Percentiles rank a stretch among this genome's conserved stretches.
Evolutionary conservation across 2,797 vertebrate genomes (phyloP).

Genomic region (Malacoctenus gilli): DNA sequence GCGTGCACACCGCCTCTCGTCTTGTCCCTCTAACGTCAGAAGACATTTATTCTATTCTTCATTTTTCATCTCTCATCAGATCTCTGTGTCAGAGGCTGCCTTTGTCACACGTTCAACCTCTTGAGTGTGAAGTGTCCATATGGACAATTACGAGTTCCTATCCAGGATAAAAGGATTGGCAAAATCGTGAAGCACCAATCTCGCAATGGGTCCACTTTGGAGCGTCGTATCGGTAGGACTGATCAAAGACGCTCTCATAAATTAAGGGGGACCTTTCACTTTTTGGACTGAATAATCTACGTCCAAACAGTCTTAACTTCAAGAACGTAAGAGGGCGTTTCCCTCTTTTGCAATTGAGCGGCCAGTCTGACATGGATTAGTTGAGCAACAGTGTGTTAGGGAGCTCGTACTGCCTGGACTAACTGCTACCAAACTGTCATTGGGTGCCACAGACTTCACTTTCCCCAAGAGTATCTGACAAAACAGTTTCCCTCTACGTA

Average conservation of each 20-base stretch:
- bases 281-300: constrained; percentile 9
- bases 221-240: background rate
- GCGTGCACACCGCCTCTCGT: constrained; percentile 11
- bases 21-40: constrained; percentile 13
- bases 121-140: constrained; percentile 15
- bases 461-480: constrained; percentile 73
- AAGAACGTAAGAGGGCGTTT: too few species aligned
- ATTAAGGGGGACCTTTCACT: constrained; percentile 27
- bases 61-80: constrained; percentile 22
- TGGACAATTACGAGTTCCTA: constrained; percentile 12
- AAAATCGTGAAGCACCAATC: constrained; percentile 18
- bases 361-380: constrained; percentile 3
- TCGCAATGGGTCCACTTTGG: constrained; percentile 17
- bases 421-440: constrained; percentile 67
- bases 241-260: constrained; percentile 24
- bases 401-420: constrained; percentile 77
- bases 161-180: constrained; percentile 17
- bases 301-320: constrained; percentile 2
- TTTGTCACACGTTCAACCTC: constrained; percentile 19
- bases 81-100: constrained; percentile 11
- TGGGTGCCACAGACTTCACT: constrained; percentile 65
- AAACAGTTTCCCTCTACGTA: background rate
- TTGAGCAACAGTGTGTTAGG: constrained; percentile 71
- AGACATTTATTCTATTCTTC: constrained; percentile 25
- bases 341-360: background rate